These are phyloP conservation scores for Neosilurus mollespiculum DNA, from an alignment of 2,797 vertebrate genomes.

Conservation along the genomic window DNA sequence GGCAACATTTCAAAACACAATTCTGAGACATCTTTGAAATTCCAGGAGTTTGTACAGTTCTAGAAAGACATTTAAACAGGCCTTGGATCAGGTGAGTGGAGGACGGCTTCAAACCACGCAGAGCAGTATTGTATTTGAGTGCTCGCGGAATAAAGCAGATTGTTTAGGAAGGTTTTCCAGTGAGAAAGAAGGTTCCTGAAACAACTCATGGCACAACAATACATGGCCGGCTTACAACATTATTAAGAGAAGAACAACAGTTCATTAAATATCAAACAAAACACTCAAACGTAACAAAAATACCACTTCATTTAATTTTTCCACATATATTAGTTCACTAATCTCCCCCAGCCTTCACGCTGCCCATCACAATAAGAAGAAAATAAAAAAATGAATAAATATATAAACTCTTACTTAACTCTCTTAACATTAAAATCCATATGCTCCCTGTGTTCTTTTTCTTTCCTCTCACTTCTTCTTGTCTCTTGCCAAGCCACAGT, in stretches of 20 bases:
- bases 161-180: not conserved
- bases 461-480: conserved; percentile 69
- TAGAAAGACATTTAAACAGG: not conserved
- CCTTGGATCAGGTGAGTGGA: not conserved
- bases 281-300: conserved; percentile 21
- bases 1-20: not conserved
- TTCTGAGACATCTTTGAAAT: not conserved
- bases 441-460: conserved; percentile 54
- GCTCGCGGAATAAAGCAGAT: too few relatives aligned
- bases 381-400: conserved; percentile 76
- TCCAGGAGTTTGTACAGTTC: not conserved
- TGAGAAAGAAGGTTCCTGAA: conserved; percentile 1
- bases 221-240: conserved; percentile 6
- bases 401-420: conserved; percentile 72
- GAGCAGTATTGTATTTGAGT: not conserved
- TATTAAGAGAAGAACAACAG: conserved; percentile 33
- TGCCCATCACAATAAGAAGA: conserved; percentile 64
- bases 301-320: conserved; percentile 53
- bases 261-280: conserved; percentile 22
- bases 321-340: conserved; percentile 17
- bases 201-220: not conserved
- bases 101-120: not conserved
- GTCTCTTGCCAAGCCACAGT: conserved; percentile 80
- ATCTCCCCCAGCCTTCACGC: conserved; percentile 30
- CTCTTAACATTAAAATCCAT: conserved; percentile 67